phyloP scores from a whole-genome alignment of 2,888 invertebrate species.

The Chaetogeoica ovagalla region DNA sequence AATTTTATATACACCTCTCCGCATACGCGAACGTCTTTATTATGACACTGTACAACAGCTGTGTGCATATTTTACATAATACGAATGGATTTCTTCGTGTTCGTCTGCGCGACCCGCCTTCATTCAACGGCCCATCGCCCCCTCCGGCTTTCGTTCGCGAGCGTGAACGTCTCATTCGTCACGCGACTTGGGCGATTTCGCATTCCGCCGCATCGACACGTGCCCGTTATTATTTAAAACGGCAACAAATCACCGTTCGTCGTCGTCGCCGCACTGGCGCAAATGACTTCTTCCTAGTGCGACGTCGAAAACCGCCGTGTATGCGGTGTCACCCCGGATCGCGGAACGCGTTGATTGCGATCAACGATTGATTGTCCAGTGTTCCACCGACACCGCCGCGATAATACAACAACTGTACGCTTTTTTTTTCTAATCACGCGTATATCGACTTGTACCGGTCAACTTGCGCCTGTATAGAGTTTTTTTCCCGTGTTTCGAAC shows the following conservation, averaged over 20 bases:
- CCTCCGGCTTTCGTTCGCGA: too few species aligned
- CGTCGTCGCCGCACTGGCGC: background rate
- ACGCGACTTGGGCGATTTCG: slow-evolving; percentile 30
- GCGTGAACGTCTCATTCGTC: slow-evolving; percentile 13
- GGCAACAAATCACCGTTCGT: slow-evolving; percentile 38
- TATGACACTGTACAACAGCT: too few species aligned
- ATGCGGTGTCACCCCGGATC: too few species aligned
- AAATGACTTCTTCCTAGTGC: slow-evolving; percentile 37
- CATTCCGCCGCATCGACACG: slow-evolving; percentile 44
- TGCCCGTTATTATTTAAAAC: slow-evolving; percentile 42
- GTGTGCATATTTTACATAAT: too few species aligned
- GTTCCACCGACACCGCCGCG: background rate
- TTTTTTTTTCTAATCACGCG: too few species aligned
- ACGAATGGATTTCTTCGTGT: too few species aligned
- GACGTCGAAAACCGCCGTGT: background rate
- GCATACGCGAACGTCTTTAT: too few species aligned
- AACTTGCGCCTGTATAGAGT: too few species aligned
- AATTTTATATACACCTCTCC: too few species aligned
- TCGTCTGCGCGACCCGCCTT: background rate
- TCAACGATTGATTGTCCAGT: slow-evolving; percentile 22
- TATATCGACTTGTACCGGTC: too few species aligned
- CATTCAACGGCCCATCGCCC: slow-evolving; percentile 19
- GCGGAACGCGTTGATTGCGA: slow-evolving; percentile 8
- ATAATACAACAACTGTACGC: too few species aligned
- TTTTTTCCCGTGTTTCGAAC: too few species aligned